A percentile compares a stretch with the other conserved stretches of the same genome.
Conservation (phyloP, 1,140 invertebrate species). For the Eueides isabella region DNA sequence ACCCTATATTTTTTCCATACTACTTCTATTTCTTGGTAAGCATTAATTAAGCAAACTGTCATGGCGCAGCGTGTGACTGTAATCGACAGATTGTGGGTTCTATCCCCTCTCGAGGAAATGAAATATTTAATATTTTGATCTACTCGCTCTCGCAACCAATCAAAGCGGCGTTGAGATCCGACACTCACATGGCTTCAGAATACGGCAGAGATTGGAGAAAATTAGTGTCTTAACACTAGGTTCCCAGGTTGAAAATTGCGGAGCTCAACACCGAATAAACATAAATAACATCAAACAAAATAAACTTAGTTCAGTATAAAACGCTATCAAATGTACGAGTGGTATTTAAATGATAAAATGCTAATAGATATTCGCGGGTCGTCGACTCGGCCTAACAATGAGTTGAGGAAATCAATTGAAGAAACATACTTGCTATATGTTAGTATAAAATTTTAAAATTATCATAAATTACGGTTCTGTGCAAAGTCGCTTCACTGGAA, state of each 20-base stretch:
- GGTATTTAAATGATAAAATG: slow-evolving; percentile 38
- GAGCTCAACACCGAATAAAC: no score
- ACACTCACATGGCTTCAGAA: no score
- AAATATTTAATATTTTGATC: no score
- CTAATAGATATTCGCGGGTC: slow-evolving; percentile 39
- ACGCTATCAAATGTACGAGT: neutral
- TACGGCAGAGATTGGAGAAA: no score
- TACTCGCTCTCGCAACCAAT: no score
- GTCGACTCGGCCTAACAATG: slow-evolving; percentile 39
- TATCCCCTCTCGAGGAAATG: no score
- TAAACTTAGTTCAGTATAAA: neutral
- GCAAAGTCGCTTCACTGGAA: neutral
- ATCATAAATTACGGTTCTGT: neutral
- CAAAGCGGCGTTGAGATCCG: no score
- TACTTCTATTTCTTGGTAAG: neutral
- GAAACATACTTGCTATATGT: slow-evolving; percentile 3
- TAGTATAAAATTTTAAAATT: slow-evolving; percentile 2
- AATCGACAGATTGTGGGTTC: no score
- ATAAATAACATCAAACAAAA: neutral
- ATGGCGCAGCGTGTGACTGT: no score
- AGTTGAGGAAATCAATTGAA: slow-evolving; percentile 11
- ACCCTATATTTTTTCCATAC: neutral
- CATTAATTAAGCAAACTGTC: no score
- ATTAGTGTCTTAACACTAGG: no score
- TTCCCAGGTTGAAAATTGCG: no score